Percentiles rank a stretch among this genome's conserved stretches.
phyloP scores from a whole-genome alignment of 2,113 vertebrate species.

The Ptyas mucosa region DNA sequence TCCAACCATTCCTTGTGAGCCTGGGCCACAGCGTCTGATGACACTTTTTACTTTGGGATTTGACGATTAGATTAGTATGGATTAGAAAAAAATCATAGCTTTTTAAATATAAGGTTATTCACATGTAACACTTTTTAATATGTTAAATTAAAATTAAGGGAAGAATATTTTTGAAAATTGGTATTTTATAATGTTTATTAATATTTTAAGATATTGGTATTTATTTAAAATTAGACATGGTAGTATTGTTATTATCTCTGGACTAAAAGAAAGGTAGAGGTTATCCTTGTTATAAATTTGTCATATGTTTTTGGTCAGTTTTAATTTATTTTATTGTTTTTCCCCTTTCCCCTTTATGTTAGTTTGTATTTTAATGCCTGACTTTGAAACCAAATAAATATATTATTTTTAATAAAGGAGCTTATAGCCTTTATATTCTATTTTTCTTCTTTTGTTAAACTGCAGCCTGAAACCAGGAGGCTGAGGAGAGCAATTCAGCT shows the following conservation, averaged over 20 bases:
- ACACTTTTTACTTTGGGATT: background rate
- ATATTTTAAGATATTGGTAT: background rate
- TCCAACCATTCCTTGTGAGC: background rate
- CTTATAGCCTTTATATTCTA: background rate
- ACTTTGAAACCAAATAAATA: too few relatives aligned
- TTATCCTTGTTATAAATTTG: background rate
- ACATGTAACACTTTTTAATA: background rate
- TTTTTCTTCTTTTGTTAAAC: background rate
- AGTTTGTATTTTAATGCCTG: too few relatives aligned
- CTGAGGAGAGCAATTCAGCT: background rate
- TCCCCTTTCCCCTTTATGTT: too few relatives aligned
- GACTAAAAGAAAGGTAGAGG: background rate
- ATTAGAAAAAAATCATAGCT: background rate
- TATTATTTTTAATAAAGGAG: too few relatives aligned
- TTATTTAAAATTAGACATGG: background rate
- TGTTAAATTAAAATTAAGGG: background rate
- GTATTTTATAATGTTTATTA: background rate
- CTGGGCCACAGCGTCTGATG: too few relatives aligned
- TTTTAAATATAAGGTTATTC: background rate
- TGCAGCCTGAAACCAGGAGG: background rate
- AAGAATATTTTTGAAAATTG: background rate
- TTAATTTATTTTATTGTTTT: too few relatives aligned
- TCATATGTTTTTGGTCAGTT: background rate
- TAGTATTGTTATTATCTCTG: background rate
- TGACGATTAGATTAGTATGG: background rate